Evolutionary conservation across 2,888 invertebrate species (phyloP).

Genomic region (Acrobasis suavella): DNA sequence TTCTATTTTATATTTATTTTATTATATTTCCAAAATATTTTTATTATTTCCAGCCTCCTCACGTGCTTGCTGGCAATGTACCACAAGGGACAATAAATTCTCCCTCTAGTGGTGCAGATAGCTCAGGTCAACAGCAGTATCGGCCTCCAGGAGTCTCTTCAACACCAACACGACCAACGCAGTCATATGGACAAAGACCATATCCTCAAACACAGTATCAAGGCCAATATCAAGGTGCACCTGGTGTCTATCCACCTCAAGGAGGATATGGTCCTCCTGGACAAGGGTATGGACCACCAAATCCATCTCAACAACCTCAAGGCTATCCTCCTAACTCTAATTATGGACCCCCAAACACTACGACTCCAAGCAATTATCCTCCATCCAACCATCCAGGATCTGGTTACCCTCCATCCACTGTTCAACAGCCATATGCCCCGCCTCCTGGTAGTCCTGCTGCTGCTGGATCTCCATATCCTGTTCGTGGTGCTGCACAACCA

Average conservation of each 20-base stretch:
- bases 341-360: slow-evolving; percentile 84
- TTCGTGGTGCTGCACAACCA: slow-evolving; percentile 69
- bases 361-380: slow-evolving; percentile 82
- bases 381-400: slow-evolving; percentile 76
- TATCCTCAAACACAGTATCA: slow-evolving; percentile 87
- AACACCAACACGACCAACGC: slow-evolving; percentile 84
- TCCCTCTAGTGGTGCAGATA: slow-evolving; percentile 64
- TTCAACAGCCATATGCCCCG: slow-evolving; percentile 75
- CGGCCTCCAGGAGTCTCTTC: slow-evolving; percentile 77
- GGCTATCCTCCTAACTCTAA: slow-evolving; percentile 85
- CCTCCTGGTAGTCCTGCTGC: slow-evolving; percentile 73
- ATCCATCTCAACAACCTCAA: slow-evolving; percentile 83
- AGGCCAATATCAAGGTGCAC: slow-evolving; percentile 80
- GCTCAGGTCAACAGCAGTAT: slow-evolving; percentile 74
- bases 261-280: slow-evolving; percentile 86
- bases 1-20: no score
- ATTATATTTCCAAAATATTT: slow-evolving; percentile 30
- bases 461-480: slow-evolving; percentile 71
- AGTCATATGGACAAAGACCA: slow-evolving; percentile 86
- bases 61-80: slow-evolving; percentile 80
- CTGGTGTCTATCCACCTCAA: slow-evolving; percentile 85
- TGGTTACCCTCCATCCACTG: slow-evolving; percentile 72
- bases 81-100: slow-evolving; percentile 68
- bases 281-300: slow-evolving; percentile 85
- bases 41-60: slow-evolving; percentile 76